phyloP scores from a whole-genome alignment of 35 echinoderm and acorn worm species.

The Apostichopus japonicus region DNA sequence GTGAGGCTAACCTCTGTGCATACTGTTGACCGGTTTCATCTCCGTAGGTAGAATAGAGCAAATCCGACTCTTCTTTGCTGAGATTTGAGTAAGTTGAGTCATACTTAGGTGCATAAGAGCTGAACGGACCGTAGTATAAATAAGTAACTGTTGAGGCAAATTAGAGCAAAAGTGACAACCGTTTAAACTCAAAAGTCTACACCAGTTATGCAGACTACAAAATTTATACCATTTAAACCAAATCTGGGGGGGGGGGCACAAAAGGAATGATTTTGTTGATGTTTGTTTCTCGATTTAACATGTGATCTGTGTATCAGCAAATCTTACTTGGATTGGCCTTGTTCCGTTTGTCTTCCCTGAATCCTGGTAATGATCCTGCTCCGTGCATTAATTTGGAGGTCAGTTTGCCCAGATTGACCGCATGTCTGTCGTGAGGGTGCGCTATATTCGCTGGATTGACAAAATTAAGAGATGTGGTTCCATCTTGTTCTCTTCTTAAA shows the following conservation, averaged over 20 bases:
- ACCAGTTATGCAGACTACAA: too few relatives aligned
- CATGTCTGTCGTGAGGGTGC: constrained; percentile 56
- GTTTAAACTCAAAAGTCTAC: background rate
- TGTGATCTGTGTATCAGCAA: too few relatives aligned
- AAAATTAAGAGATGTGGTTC: constrained; percentile 85
- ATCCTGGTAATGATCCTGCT: constrained; percentile 79
- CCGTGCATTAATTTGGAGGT: constrained; percentile 75
- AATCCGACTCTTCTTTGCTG: constrained; percentile 97
- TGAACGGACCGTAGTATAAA: constrained; percentile 85
- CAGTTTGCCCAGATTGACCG: constrained; percentile 87
- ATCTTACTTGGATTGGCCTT: constrained; percentile 89
- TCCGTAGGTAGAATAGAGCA: constrained; percentile 92
- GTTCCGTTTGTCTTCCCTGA: constrained; percentile 95
- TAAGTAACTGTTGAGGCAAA: constrained; percentile 71
- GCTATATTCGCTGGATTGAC: constrained; percentile 67
- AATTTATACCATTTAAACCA: too few relatives aligned
- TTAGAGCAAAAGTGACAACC: background rate
- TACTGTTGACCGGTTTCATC: constrained; percentile 91
- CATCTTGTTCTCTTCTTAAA: constrained; percentile 80
- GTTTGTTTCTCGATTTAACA: too few relatives aligned
- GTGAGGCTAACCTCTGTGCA: constrained; percentile 78
- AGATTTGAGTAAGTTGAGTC: constrained; percentile 95
- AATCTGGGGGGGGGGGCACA: too few relatives aligned
- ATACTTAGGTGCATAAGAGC: constrained; percentile 85
- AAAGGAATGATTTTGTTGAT: too few relatives aligned